Conservation (phyloP, 2,888 invertebrate genomes). For the Caenorhabditis uteleia region DNA sequence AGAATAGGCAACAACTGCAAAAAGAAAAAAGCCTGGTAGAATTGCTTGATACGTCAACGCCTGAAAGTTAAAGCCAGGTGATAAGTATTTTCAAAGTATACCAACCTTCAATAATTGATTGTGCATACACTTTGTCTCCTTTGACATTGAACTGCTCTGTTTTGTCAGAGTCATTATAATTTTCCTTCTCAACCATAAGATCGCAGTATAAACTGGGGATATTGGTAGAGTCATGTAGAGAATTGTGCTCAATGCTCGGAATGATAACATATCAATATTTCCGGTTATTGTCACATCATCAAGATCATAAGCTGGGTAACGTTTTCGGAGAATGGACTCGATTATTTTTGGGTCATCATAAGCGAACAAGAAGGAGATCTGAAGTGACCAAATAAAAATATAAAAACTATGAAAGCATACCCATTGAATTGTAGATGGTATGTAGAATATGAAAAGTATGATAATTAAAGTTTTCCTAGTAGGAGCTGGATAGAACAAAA, state of each 20-base stretch:
- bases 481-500: not conserved
- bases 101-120: constrained; percentile 30
- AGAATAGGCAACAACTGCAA: constrained; percentile 17
- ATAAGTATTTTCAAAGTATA: not conserved
- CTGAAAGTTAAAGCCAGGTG: no score
- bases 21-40: constrained; percentile 20
- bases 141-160: constrained; percentile 20
- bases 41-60: constrained; percentile 31
- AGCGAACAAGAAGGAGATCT: not conserved
- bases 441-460: not conserved
- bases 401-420: not conserved
- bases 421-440: not conserved
- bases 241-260: constrained; percentile 34
- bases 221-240: constrained; percentile 38
- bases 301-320: not conserved
- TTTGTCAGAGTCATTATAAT: constrained; percentile 17
- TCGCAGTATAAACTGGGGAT: constrained; percentile 27
- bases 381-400: not conserved
- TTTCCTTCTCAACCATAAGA: constrained; percentile 26
- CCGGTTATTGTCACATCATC: not conserved
- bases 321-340: not conserved
- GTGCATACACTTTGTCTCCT: constrained; percentile 25
- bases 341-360: not conserved
- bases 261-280: constrained; percentile 20
- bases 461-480: not conserved